Base-by-base conservation (phyloP, 2,113 vertebrate species). In the Cyphomyrus discorhynchus region DNA sequence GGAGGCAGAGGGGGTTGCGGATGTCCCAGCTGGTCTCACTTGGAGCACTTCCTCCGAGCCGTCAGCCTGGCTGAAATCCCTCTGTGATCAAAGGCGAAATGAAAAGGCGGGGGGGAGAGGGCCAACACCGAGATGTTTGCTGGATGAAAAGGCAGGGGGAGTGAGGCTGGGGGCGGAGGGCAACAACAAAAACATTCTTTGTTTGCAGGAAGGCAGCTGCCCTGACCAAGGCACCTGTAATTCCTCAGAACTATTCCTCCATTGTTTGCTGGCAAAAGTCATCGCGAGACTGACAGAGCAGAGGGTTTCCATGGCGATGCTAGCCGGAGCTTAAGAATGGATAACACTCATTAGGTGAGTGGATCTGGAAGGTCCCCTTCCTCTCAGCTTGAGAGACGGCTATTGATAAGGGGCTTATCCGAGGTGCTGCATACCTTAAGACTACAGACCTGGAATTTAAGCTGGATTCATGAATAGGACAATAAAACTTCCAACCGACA, bases 201-300 rank as follows among this genome's bases (percentile, higher is more conserved):
- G 85, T 87, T 87, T 56, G n/a, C 27, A 53, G 50, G 50, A 86
- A 49, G 49, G 85, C 85, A 87, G 85, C 85, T 87, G 85, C 50
- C n/a, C 27, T 39, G 27, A 53, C 49, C 50, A 11, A 35, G 49
- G 47, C 85, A 87, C 85, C 85, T 87, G 85, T 53, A 87, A 53
- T 87, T 56, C 85, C 85, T 53, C 85, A 27, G 50, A 35, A 53
- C 85, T 35, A 31, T 87, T 42, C 49, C 85, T 53, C n/a, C 85
- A 87, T 53, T 87, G 85, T 87, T 19, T 31, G n/a, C 49, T 8
- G 31, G 15, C 85, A 87, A 52, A 86, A 86, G 49, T 86, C 49
- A 86, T 4, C 6, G 49, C 49, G 13, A 86, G 49, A 52, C 85
- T 39, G 85, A 86, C 46, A 84, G 27, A 35, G 31, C 49, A 17